phyloP scores from a whole-genome alignment of 2,797 vertebrate genomes.

The Ibycter americanus region DNA sequence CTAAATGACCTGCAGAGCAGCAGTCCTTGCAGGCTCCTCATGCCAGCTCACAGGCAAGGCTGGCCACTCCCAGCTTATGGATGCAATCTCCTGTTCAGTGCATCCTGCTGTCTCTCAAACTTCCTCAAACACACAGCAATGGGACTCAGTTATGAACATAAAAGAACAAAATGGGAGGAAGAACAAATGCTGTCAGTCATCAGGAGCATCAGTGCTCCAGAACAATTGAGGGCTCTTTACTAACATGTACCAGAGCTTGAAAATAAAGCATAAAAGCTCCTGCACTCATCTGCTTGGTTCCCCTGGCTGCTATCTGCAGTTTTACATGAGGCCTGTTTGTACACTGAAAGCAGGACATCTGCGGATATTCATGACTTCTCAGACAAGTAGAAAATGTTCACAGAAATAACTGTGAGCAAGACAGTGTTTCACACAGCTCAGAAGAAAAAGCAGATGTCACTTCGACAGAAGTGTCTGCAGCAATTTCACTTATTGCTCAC shows the following conservation, averaged over 20 bases:
- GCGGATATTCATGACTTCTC: not conserved
- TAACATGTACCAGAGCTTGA: not conserved
- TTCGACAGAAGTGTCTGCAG: not conserved
- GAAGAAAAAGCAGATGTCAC: not conserved
- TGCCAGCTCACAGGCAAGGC: not conserved
- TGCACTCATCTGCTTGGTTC: not conserved
- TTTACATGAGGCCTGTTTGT: not conserved
- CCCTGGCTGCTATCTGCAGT: not conserved
- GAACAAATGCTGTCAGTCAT: not conserved
- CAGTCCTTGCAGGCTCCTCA: not conserved
- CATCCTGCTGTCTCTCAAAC: not conserved
- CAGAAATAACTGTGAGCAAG: not conserved
- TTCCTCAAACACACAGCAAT: not conserved
- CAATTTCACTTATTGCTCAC: not conserved
- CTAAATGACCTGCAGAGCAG: not conserved
- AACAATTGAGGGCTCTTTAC: not conserved
- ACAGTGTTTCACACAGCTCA: not conserved
- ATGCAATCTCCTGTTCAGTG: not conserved
- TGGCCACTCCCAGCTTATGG: not conserved
- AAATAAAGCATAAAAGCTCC: not conserved
- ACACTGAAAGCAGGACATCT: not conserved
- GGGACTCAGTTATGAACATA: not conserved
- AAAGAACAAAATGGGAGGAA: not conserved
- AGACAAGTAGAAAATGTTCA: not conserved
- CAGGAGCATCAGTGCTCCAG: not conserved